phyloP scores from a whole-genome alignment of 2,113 vertebrate genomes.

The Melospiza melodia region DNA sequence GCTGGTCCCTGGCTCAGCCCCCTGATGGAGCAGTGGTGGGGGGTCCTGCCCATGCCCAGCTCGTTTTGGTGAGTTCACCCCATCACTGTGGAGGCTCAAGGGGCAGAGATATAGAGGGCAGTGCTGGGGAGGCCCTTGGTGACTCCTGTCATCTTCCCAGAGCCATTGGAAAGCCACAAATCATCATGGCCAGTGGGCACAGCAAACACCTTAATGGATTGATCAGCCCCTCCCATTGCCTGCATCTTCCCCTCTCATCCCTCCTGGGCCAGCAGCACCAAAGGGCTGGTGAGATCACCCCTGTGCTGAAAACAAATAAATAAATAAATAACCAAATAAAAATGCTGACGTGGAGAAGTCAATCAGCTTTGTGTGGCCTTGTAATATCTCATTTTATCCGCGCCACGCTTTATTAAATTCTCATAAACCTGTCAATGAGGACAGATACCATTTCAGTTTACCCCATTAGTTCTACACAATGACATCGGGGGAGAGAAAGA shows the following conservation, averaged over 20 bases:
- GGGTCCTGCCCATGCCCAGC: not conserved
- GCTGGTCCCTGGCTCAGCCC: not conserved
- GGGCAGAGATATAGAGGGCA: not conserved
- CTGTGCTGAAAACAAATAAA: not conserved
- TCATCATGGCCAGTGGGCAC: fast-evolving
- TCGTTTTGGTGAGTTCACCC: not conserved
- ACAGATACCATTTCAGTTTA: constrained; percentile 84
- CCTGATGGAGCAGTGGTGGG: fast-evolving
- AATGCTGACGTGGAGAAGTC: constrained; percentile 74
- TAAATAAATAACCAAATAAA: constrained; percentile 63
- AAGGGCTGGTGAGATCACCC: constrained; percentile 1
- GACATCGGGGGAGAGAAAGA: constrained; percentile 57
- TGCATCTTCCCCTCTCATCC: not conserved
- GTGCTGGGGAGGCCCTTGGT: not conserved
- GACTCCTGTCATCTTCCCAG: not conserved
- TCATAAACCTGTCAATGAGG: constrained; percentile 87
- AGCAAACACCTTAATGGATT: not conserved
- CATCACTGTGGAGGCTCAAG: fast-evolving
- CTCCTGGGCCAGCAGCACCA: fast-evolving
- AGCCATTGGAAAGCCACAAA: not conserved
- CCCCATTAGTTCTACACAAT: constrained; percentile 85
- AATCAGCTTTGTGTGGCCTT: constrained; percentile 71
- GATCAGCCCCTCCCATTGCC: not conserved
- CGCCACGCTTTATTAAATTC: constrained; percentile 88
- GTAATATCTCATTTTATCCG: constrained; percentile 84